A percentile compares a stretch with the other conserved stretches of the same genome.
phyloP scores from a whole-genome alignment of 2,888 invertebrate species.

The Diloba caeruleocephala region DNA sequence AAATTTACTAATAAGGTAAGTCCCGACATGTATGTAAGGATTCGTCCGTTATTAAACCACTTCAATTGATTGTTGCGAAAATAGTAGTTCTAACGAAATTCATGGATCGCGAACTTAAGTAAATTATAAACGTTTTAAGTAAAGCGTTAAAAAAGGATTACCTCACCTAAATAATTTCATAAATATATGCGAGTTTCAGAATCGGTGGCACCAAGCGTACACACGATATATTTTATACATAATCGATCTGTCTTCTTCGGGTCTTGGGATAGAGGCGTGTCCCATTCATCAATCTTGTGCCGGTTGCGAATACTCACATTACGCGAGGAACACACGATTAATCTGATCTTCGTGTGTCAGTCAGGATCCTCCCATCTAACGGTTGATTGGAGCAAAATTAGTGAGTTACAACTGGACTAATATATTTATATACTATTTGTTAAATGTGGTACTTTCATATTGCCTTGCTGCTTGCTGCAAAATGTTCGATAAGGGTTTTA shows the following conservation, averaged over 20 bases:
- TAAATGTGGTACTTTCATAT: no score
- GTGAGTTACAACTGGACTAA: conserved; percentile 8
- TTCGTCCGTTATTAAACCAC: no score
- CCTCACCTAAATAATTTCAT: conserved; percentile 1
- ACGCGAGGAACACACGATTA: conserved; percentile 56
- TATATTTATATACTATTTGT: neutral
- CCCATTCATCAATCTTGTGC: conserved; percentile 55
- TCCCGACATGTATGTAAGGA: no score
- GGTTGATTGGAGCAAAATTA: conserved; percentile 32
- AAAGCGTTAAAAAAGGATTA: no score
- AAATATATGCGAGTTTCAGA: conserved; percentile 9
- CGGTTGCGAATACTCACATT: conserved; percentile 52
- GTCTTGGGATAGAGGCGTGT: conserved; percentile 43
- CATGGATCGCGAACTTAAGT: no score
- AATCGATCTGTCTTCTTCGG: conserved; percentile 51
- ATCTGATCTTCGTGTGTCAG: conserved; percentile 56
- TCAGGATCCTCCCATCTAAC: conserved; percentile 24
- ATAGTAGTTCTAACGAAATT: no score
- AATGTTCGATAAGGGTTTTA: no score
- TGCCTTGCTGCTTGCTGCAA: no score
- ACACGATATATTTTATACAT: conserved; percentile 46
- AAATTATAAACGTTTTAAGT: no score
- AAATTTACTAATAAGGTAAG: no score
- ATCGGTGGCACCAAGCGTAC: conserved; percentile 20
- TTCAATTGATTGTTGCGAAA: no score